Base-by-base conservation (phyloP, 2,797 vertebrate species). In the Coluber constrictor region DNA sequence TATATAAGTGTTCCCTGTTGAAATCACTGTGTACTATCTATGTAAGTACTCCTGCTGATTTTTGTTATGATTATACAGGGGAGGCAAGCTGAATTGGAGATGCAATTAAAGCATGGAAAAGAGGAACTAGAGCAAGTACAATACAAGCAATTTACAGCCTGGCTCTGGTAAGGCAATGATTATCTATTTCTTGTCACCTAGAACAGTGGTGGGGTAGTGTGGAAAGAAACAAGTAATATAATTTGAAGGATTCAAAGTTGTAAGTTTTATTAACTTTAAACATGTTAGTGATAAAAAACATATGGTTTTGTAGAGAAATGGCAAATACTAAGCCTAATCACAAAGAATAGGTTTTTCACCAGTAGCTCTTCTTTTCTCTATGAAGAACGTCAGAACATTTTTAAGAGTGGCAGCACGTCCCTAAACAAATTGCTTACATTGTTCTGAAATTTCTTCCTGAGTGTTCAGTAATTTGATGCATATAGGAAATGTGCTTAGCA, bases 41-140 rank as follows among this genome's bases (percentile, higher is more conserved):
- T 25, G 1, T 9, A 86, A 94, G 12, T 88, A 92, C 86, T 5
- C 47, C 8, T 94, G 90, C 90, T 96, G 87, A 96, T 92, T 94
- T 93, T 79, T 12, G 94, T 86, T 97, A 2, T 94, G 87, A 94
- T 94, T 97, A 79, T 97, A 57, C 94, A 99, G 99, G 99, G 99
- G 27, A 98, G 98, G 91, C 98, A 98, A 55, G 99, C 98, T 29
- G 99, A 99, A 94, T 94, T 99, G 97, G 99, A 99, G 94, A 97
- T 99, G 98, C 98, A 98, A 92, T 97, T 99, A 95, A 99, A 98
- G 95, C 98, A 98, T 88, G 98, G 98, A 91, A 99, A 98, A 96
- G 98, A 97, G 59, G 97, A 97, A 93, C 97, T 98, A 10, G 97
- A 98, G 96, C 98, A 99, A 90, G 97, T 99, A 60, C 98, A 99